A percentile compares a stretch with the other conserved stretches of the same genome.
phyloP scores from a whole-genome alignment of 1,140 invertebrate species.

The Charaxes varanes region DNA sequence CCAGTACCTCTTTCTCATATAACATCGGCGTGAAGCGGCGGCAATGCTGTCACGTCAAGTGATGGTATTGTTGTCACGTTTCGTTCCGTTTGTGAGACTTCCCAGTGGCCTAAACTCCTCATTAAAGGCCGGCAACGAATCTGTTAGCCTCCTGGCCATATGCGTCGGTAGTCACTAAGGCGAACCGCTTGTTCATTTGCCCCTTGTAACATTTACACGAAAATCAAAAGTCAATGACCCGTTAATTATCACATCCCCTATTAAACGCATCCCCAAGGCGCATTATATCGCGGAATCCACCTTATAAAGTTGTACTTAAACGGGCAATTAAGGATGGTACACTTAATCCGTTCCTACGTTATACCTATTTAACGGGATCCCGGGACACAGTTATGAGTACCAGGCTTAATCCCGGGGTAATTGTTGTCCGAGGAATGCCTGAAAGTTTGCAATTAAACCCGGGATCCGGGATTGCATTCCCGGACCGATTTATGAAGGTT shows the following conservation, averaged over 20 bases:
- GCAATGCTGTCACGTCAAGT: too few species aligned
- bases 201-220: too few species aligned
- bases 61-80: too few species aligned
- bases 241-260: slow-evolving; percentile 5
- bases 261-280: slow-evolving; percentile 9
- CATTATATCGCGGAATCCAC: slow-evolving; percentile 39
- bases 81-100: too few species aligned
- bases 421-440: slow-evolving; percentile 63
- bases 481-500: slow-evolving; percentile 21
- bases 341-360: slow-evolving; percentile 51
- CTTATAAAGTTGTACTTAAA: slow-evolving; percentile 55
- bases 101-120: too few species aligned
- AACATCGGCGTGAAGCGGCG: too few species aligned
- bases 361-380: slow-evolving; percentile 64
- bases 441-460: slow-evolving; percentile 50
- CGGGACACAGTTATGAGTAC: slow-evolving; percentile 60
- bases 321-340: slow-evolving; percentile 57
- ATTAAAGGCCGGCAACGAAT: too few species aligned
- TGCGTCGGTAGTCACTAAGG: too few species aligned
- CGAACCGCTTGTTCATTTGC: too few species aligned
- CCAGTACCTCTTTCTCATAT: too few species aligned
- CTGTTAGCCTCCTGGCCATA: too few species aligned
- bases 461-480: slow-evolving; percentile 28
- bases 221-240: slow-evolving; percentile 6
- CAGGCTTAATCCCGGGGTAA: slow-evolving; percentile 57